Evolutionary conservation across 2,797 vertebrate genomes (phyloP).

Genomic region (Lophotriccus pileatus): DNA sequence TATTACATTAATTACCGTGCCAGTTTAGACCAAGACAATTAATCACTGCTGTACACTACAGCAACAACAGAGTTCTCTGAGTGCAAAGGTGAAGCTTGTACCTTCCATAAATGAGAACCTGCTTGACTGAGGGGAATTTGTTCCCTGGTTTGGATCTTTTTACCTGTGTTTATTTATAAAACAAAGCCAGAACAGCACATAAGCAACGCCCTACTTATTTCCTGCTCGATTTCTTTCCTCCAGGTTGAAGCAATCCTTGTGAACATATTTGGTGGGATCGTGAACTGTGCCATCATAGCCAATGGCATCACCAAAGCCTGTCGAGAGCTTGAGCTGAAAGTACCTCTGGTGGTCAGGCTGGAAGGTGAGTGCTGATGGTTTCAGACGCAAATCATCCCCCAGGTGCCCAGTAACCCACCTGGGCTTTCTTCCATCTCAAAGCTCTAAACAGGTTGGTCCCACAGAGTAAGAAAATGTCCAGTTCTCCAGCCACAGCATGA

Average conservation of each 20-base stretch:
- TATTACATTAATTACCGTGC: neutral
- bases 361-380: slow-evolving; percentile 83
- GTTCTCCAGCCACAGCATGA: neutral
- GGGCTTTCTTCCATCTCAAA: neutral
- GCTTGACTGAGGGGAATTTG: neutral
- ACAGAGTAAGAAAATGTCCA: neutral
- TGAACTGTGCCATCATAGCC: slow-evolving; percentile 97
- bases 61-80: neutral
- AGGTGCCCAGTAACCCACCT: neutral
- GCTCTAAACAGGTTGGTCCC: neutral
- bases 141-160: neutral
- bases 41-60: neutral
- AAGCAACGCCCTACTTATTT: fast-evolving
- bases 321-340: slow-evolving; percentile 90
- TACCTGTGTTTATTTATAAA: neutral
- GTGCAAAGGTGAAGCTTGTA: neutral
- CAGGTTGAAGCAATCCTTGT: slow-evolving; percentile 97
- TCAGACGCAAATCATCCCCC: neutral
- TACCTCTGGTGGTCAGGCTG: slow-evolving; percentile 93
- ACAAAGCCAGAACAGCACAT: neutral
- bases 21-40: neutral
- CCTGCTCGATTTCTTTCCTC: neutral
- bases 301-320: slow-evolving; percentile 98
- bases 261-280: slow-evolving; percentile 97
- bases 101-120: neutral